Base-by-base conservation (phyloP, 2,113 vertebrate species). In the Cairina moschata region DNA sequence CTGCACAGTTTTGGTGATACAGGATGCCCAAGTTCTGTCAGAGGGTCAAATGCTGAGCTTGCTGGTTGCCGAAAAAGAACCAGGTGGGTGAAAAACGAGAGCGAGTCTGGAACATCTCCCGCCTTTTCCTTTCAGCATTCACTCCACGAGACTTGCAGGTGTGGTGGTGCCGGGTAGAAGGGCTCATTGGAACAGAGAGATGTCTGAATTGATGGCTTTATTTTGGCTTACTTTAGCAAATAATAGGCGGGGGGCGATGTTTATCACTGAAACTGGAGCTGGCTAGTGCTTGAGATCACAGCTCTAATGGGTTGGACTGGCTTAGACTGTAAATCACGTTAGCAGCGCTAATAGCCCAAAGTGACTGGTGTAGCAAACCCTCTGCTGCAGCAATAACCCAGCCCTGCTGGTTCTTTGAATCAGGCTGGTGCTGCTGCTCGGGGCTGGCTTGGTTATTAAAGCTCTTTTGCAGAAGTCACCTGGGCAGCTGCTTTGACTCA, bases 211-310 rank as follows among this genome's bases (percentile, higher is more conserved):
- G 71, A 93, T 91, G 55, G 58, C 92, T 96, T 96, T 66, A 74
- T 92, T 82, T 92, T 75, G 75, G 86, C 92, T 95, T 72, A 79
- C 83, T 94, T 96, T 91, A 96, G 95, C 77, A 86, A 92, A 83
- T 65, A 90, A 88, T 62, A 83, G 83, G 77, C n/a, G 80, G 73
- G 66, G 59, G 83, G 40, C 82, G 78, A 82, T 92, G 93, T 92
- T 96, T 91, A 83, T 96, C 95, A 73, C 67, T 55, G 91, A 76
- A 94, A 91, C 36, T 18, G 4, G 88, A 89, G 83, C 92, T 95
- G 95, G 92, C 74, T 94, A 15, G 74, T 74, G 31, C 88, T 95
- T 88, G 68, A 94, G 92, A 96, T 95, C 88, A 92, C 86, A 54
- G 69, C 77, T 86, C 58, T 92, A 79, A 95, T 95, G 1, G 17